Conservation (phyloP, 2,113 vertebrate genomes). For the Tamias sibiricus region DNA sequence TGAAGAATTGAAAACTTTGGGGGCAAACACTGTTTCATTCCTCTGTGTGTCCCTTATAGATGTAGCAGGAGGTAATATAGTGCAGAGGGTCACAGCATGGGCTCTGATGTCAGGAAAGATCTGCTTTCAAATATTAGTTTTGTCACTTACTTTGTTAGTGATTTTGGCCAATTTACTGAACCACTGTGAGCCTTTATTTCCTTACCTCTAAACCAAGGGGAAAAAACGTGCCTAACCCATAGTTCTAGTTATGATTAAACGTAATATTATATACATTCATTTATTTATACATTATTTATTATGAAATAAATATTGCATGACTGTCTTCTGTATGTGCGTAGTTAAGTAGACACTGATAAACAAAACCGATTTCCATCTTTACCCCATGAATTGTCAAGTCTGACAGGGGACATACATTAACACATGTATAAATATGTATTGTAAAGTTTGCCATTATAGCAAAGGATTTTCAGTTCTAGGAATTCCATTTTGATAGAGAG, state of each 20-base stretch:
- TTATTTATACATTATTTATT: neutral
- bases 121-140: neutral
- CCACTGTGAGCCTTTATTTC: conserved; percentile 35
- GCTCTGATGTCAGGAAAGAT: neutral
- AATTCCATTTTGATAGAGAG: neutral
- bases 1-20: neutral
- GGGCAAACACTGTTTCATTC: neutral
- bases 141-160: neutral
- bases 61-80: neutral
- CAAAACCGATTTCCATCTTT: neutral
- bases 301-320: neutral
- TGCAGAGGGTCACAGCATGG: neutral
- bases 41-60: neutral
- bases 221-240: neutral
- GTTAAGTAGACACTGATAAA: neutral
- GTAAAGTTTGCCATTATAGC: neutral
- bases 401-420: neutral
- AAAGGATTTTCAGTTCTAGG: neutral
- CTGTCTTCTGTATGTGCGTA: neutral
- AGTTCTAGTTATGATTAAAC: neutral
- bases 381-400: neutral
- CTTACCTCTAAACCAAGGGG: rapidly evolving
- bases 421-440: neutral
- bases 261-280: neutral
- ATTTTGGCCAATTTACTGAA: neutral